Evolutionary conservation across 2,888 invertebrate genomes (phyloP).

Genomic region (Nematopogon swammerdamellus): DNA sequence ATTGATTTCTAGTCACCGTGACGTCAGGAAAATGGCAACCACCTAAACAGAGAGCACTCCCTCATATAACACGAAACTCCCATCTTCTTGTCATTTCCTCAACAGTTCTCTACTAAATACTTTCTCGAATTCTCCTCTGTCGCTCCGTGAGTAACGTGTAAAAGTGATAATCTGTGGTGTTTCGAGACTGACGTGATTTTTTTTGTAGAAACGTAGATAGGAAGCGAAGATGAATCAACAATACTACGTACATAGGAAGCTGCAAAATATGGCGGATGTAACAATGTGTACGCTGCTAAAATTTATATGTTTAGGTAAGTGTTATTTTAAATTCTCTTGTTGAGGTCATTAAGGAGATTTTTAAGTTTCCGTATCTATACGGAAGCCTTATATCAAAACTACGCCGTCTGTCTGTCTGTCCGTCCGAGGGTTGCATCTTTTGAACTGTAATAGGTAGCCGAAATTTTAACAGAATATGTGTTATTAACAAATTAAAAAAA

Average conservation of each 20-base stretch:
- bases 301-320: background rate
- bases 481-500: too few species aligned
- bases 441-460: too few species aligned
- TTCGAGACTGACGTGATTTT: background rate
- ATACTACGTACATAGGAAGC: background rate
- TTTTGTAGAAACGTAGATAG: background rate
- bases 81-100: background rate
- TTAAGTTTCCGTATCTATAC: too few species aligned
- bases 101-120: background rate
- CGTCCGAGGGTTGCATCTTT: too few species aligned
- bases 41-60: background rate
- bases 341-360: too few species aligned
- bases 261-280: background rate
- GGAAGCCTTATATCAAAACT: too few species aligned
- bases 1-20: slow-evolving; percentile 39
- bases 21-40: slow-evolving; percentile 46
- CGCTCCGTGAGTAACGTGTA: background rate
- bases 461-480: too few species aligned
- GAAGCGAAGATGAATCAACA: background rate
- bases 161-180: background rate
- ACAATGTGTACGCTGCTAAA: background rate
- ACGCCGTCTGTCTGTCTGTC: too few species aligned
- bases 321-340: background rate
- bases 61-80: background rate
- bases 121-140: background rate